A percentile compares a stretch with the other conserved stretches of the same genome.
phyloP scores from a whole-genome alignment of 2,113 vertebrate genomes.

The Trematocara stigmaticum region DNA sequence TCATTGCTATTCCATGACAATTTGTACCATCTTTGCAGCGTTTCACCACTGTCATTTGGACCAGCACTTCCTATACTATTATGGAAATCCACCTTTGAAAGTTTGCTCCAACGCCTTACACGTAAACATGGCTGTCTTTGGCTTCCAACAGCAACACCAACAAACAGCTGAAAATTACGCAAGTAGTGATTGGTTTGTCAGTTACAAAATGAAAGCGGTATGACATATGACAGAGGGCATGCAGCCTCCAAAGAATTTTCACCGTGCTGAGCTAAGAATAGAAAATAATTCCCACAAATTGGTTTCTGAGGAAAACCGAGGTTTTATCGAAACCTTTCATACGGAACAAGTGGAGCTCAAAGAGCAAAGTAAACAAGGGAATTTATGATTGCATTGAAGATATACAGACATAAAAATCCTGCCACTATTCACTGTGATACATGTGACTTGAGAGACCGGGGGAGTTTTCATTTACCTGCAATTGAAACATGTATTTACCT shows the following conservation, averaged over 20 bases:
- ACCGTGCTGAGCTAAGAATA: not conserved
- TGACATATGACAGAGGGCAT: not conserved
- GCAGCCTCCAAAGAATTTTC: not conserved
- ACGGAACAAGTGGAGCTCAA: not conserved
- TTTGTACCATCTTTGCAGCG: constrained; percentile 1
- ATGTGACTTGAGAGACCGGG: not conserved
- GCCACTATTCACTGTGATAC: not conserved
- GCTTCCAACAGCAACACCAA: not conserved
- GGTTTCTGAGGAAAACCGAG: not conserved
- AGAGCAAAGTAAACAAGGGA: not conserved
- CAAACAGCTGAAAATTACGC: not conserved
- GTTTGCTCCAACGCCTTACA: not conserved
- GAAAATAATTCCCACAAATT: not conserved
- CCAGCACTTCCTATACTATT: not conserved
- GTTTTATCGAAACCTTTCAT: not conserved
- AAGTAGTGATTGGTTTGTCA: not conserved
- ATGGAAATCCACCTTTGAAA: not conserved
- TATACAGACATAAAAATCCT: not conserved
- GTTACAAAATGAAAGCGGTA: not conserved
- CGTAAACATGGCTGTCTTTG: not conserved
- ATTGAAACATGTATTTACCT: constrained; percentile 12
- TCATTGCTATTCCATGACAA: constrained; percentile 2
- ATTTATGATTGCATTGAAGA: constrained; percentile 5
- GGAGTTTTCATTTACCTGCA: constrained; percentile 47
- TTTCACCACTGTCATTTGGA: constrained; percentile 15